Conservation (phyloP, 2,888 invertebrate genomes). For the Magallana nippona region DNA sequence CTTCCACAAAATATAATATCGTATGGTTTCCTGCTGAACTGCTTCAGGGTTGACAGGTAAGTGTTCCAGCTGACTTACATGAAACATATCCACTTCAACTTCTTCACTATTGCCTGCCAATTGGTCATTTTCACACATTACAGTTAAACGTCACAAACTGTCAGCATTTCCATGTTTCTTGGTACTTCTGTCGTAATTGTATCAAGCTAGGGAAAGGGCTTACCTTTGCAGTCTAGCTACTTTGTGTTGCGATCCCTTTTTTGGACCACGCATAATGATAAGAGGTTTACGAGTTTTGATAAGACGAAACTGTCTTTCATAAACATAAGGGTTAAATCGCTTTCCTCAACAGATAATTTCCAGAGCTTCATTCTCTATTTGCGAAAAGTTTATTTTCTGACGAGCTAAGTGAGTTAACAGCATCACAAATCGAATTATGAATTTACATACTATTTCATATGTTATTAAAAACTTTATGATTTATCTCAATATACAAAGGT, state of each 20-base stretch:
- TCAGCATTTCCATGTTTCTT: neutral
- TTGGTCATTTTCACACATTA: neutral
- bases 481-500: too few species aligned
- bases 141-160: neutral
- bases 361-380: slow-evolving; percentile 64
- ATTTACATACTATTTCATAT: too few species aligned
- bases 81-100: slow-evolving; percentile 14
- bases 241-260: slow-evolving; percentile 62
- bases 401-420: too few species aligned
- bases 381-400: slow-evolving; percentile 52
- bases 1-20: slow-evolving; percentile 29
- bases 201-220: slow-evolving; percentile 67
- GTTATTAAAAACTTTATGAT: too few species aligned
- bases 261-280: slow-evolving; percentile 74
- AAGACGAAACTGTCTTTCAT: too few species aligned
- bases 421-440: too few species aligned
- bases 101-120: neutral
- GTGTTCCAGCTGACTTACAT: slow-evolving; percentile 23
- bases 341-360: slow-evolving; percentile 53
- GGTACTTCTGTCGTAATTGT: slow-evolving; percentile 69
- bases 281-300: slow-evolving; percentile 79
- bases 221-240: slow-evolving; percentile 69
- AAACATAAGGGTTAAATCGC: too few species aligned
- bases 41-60: slow-evolving; percentile 35
- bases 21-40: slow-evolving; percentile 39